phyloP scores from a whole-genome alignment of 2,113 vertebrate species.

The Marmota flaviventris region DNA sequence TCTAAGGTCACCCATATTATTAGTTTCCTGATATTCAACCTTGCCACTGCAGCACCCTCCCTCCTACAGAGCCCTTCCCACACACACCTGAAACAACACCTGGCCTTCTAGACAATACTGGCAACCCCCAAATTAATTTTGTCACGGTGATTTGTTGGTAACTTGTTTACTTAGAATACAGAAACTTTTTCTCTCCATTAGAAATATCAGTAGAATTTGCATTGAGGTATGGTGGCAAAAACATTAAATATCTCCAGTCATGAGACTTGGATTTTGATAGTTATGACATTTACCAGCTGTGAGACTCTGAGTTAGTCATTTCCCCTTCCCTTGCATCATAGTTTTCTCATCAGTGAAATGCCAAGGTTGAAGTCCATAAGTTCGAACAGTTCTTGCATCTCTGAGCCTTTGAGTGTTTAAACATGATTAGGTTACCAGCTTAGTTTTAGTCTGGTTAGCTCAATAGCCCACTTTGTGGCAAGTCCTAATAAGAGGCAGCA shows the following conservation, averaged over 20 bases:
- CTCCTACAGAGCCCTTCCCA: background rate
- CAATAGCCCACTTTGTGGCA: background rate
- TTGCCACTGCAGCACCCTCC: background rate
- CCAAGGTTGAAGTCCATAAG: background rate
- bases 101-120: conserved; percentile 7
- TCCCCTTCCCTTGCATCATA: background rate
- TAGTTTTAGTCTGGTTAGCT: background rate
- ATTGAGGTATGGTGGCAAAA: background rate
- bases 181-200: background rate
- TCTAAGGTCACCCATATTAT: conserved; percentile 35
- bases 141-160: background rate
- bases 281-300: background rate
- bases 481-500: conserved; percentile 37
- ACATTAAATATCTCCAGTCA: background rate
- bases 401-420: conserved; percentile 3
- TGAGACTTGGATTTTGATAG: background rate
- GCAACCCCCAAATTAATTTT: conserved; percentile 14
- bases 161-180: conserved; percentile 24
- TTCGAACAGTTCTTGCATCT: conserved; percentile 22
- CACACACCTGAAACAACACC: conserved; percentile 68
- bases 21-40: background rate
- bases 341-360: conserved; percentile 10
- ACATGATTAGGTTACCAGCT: conserved; percentile 16
- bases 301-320: background rate
- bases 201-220: conserved; percentile 7